Base-by-base conservation (phyloP, 1,140 invertebrate genomes). In the Pteromalus puparum region DNA sequence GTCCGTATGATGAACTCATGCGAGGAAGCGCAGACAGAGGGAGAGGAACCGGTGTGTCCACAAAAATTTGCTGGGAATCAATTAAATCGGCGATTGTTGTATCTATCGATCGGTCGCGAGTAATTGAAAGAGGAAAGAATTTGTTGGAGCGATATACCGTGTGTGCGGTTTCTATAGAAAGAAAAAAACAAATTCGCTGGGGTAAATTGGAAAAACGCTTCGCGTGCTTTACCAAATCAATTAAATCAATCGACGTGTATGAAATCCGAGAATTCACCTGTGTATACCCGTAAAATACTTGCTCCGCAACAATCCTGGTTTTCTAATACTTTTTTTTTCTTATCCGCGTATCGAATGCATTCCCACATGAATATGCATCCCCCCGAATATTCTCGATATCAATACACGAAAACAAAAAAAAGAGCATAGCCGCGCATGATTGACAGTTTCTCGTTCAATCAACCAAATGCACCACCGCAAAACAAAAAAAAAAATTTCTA, bases 211-310 rank as follows among this genome's bases (percentile, higher is more conserved):
- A 75, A 42, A 75, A 13, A 15, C 2, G 28, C 2, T 48, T 48
- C 38, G 2, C 30, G 28, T n/a, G 24, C 76, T 18, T n/a, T 78
- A 65, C 67, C 30, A 26, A 13, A 78, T 30, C 76, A 78, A 78
- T 78, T 30, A n/a, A 61, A 78, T 78, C 48, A 78, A 78, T 78
- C 48, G 30, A 26, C 76, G 9, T 18, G 9, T 18, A 73, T 48
- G 6, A 42, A 75, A 75, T 4, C 28, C 24, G 48, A 12, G 13
- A 53, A 53, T 18, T 18, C 48, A 46, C 42, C 42, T 46, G 12
- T 18, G 30, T 30, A 5, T 30, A 30, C 30, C 4, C 53, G 53
- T 61, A n/a, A 61, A 61, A 61, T 61, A 61, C 15, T n/a, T 61
- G 18, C 53, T 61, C 21, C 4, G 1, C 48, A 53, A 53, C 18